Base-by-base conservation (phyloP, 2,888 invertebrate species). In the Eristalis arbustorum region DNA sequence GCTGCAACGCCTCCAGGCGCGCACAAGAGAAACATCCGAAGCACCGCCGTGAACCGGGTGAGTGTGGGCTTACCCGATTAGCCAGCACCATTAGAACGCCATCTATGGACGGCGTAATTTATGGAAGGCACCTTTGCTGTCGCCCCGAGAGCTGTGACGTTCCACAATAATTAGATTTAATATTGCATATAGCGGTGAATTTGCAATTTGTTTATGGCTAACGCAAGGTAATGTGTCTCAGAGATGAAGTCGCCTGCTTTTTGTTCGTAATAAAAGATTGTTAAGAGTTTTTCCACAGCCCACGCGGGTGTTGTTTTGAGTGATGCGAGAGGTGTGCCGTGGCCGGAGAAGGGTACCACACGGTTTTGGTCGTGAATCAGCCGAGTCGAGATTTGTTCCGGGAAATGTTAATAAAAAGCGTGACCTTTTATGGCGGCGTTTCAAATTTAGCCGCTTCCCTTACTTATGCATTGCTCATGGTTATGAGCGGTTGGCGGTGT, bases 61-160 rank as follows among this genome's bases (percentile, higher is more conserved):
- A 92, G 90, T 89, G 92, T 92, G 89, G 92, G 92, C 8, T 89
- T 92, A 88, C 92, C 92, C 56, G 92, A 92, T 89, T 92, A 87
- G 73, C 40, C 42, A 61, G 71, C 59, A 66, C 68, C 80, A 71
- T 75, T 74, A 81, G 72, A 85, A 76, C 81, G 69, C 85, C 85
- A 82, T 87, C 77, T 82, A 82, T 74, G 85, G 85, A 62, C 64
- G 77, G 10, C 56, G 69, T 78, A 83, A 82, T 85, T 85, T 81
- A 82, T 82, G 77, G 78, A 66, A 62, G 49, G 84, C 76, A 76
- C 84, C 75, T 73, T 81, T 63, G 64, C 40, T 69, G 76, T 81
- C 80, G 72, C 76, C 71, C 81, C 34, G 75, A 75, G 75, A 84
- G 37, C 13, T 37, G 37, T 37, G 37, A 23, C 63, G 18, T 25